Conservation (phyloP, 1,140 invertebrate species). For the Drosophila ogumai region DNA sequence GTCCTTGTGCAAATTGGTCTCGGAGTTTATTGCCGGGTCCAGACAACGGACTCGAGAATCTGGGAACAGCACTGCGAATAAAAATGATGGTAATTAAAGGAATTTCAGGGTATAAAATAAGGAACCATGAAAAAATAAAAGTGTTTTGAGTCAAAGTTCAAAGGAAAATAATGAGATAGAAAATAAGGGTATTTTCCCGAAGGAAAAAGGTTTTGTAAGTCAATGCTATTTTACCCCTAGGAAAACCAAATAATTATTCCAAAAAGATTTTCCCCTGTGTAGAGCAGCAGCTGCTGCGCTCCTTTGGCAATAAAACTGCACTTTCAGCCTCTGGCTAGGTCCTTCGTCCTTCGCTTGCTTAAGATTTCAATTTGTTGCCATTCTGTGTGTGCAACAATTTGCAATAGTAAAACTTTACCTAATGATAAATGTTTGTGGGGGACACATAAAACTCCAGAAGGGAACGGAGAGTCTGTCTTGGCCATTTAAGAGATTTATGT, state of each 20-base stretch:
- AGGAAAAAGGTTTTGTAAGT: too few relatives aligned
- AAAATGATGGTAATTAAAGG: background rate
- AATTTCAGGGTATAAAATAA: background rate
- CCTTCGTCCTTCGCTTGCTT: slow-evolving; percentile 66
- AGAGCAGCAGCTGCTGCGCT: slow-evolving; percentile 54
- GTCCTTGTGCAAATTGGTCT: slow-evolving; percentile 83
- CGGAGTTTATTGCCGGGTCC: slow-evolving; percentile 65
- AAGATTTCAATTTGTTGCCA: slow-evolving; percentile 80
- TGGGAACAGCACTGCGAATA: background rate
- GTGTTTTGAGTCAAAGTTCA: background rate
- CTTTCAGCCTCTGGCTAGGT: slow-evolving; percentile 63
- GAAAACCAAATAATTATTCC: background rate
- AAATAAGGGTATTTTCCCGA: background rate
- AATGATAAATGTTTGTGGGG: slow-evolving; percentile 75
- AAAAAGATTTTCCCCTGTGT: background rate
- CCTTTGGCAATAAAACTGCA: slow-evolving; percentile 76
- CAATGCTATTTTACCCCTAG: too few relatives aligned
- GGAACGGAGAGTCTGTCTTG: slow-evolving; percentile 49
- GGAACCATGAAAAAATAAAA: background rate
- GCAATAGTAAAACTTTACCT: slow-evolving; percentile 71
- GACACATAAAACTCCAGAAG: slow-evolving; percentile 54
- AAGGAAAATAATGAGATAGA: background rate
- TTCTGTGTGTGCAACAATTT: slow-evolving; percentile 72
- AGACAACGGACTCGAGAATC: slow-evolving; percentile 29
- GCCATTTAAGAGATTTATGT: slow-evolving; percentile 66